Evolutionary conservation across 2,888 invertebrate species (phyloP).

Genomic region (Mantis religiosa): DNA sequence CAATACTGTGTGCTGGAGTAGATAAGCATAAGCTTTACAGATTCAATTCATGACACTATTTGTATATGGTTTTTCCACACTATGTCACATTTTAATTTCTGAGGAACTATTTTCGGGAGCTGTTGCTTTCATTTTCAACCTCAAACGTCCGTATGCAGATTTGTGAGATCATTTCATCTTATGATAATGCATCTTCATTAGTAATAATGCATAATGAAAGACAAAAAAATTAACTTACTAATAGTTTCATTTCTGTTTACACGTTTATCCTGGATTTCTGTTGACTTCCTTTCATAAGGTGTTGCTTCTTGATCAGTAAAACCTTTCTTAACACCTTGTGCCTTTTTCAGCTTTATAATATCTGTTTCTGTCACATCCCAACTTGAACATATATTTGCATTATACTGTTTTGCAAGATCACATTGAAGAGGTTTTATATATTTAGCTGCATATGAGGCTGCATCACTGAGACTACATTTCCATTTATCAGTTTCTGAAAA

Average conservation of each 20-base stretch:
- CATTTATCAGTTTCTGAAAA: constrained; percentile 28
- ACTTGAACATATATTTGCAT: neutral
- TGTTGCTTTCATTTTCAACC: no score
- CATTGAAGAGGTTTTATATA: neutral
- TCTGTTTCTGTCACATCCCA: constrained; percentile 6
- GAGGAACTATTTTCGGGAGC: no score
- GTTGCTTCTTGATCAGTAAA: neutral
- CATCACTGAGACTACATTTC: constrained; percentile 9
- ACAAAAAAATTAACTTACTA: neutral
- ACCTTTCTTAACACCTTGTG: neutral
- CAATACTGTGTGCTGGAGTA: no score
- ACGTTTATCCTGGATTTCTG: neutral
- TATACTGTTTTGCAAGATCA: neutral
- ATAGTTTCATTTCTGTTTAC: neutral
- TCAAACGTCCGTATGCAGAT: no score
- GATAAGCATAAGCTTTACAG: no score
- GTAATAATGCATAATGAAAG: no score
- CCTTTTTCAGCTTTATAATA: neutral
- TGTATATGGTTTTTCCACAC: no score
- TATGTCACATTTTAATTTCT: no score
- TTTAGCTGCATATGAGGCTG: neutral
- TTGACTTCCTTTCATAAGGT: neutral
- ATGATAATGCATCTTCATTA: no score
- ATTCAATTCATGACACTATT: no score
- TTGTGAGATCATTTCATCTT: no score